Conservation (phyloP, 2,113 vertebrate species). For the Garra rufa region DNA sequence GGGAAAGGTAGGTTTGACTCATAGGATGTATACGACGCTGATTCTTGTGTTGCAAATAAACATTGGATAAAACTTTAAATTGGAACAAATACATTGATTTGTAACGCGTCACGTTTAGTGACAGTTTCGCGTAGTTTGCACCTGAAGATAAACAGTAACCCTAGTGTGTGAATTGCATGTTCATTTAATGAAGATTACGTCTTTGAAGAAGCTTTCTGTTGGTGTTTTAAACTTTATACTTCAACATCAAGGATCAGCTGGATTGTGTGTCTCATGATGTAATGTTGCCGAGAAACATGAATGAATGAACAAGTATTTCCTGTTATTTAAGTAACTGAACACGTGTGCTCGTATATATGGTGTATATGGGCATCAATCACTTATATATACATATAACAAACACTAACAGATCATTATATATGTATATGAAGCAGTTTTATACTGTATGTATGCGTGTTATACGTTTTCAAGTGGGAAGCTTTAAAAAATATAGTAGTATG, state of each 20-base stretch:
- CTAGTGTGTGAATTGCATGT: not conserved
- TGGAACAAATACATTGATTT: not conserved
- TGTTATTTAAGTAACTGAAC: not conserved
- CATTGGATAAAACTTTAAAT: not conserved
- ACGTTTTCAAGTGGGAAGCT: too few species aligned
- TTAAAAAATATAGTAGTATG: too few species aligned
- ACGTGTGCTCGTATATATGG: too few species aligned
- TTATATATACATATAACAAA: too few species aligned
- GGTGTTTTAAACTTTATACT: constrained; percentile 8
- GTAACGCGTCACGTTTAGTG: not conserved
- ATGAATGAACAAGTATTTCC: not conserved
- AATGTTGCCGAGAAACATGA: not conserved
- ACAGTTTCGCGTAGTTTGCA: not conserved
- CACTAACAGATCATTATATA: too few species aligned
- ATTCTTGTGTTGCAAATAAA: not conserved
- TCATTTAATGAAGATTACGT: not conserved
- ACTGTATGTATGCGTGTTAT: too few species aligned
- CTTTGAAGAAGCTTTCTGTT: not conserved
- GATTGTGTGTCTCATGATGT: not conserved
- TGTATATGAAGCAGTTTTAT: too few species aligned
- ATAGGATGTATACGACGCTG: not conserved
- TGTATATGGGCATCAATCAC: too few species aligned
- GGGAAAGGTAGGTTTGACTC: constrained; percentile 33
- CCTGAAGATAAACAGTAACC: not conserved
- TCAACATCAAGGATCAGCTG: not conserved